Evolutionary conservation across 2,888 invertebrate species (phyloP).

Genomic region (Agrochola circellaris): DNA sequence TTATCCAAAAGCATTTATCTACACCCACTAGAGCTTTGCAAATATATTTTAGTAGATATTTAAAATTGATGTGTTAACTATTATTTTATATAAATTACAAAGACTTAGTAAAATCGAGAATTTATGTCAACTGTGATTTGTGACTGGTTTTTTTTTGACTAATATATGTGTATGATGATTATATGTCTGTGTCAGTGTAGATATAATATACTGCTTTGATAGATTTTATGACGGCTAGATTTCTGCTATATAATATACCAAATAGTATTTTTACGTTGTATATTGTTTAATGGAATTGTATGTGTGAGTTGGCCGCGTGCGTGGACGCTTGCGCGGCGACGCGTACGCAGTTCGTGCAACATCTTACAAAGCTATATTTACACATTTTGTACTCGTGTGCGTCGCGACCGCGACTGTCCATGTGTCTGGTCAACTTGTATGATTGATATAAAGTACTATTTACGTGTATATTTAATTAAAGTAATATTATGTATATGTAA

Average conservation of each 20-base stretch:
- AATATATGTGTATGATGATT: slow-evolving; percentile 85
- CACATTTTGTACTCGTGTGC: slow-evolving; percentile 39
- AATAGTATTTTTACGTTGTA: slow-evolving; percentile 91
- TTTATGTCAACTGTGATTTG: slow-evolving; percentile 91
- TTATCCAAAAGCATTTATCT: slow-evolving; percentile 85
- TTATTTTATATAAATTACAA: slow-evolving; percentile 86
- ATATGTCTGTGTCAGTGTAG: slow-evolving; percentile 86
- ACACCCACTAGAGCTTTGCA: slow-evolving; percentile 78
- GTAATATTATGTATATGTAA: slow-evolving; percentile 90
- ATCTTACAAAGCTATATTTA: slow-evolving; percentile 47
- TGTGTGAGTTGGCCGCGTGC: slow-evolving; percentile 74
- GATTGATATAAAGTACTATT: slow-evolving; percentile 87
- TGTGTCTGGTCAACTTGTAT: slow-evolving; percentile 74
- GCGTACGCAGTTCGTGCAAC: slow-evolving; percentile 27
- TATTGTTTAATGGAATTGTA: slow-evolving; percentile 88
- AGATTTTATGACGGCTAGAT: slow-evolving; percentile 89
- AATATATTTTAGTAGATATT: slow-evolving; percentile 79
- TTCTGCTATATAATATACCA: slow-evolving; percentile 90
- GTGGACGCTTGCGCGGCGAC: slow-evolving; percentile 62
- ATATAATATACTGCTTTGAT: slow-evolving; percentile 86
- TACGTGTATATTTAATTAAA: slow-evolving; percentile 87
- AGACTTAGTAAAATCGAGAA: slow-evolving; percentile 90
- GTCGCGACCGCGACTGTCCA: slow-evolving; percentile 65
- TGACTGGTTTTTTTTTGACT: slow-evolving; percentile 89
- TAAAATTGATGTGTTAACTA: slow-evolving; percentile 84